A percentile compares a stretch with the other conserved stretches of the same genome.
Conservation (phyloP, 1,140 invertebrate genomes). For the Ridgeia piscesae region DNA sequence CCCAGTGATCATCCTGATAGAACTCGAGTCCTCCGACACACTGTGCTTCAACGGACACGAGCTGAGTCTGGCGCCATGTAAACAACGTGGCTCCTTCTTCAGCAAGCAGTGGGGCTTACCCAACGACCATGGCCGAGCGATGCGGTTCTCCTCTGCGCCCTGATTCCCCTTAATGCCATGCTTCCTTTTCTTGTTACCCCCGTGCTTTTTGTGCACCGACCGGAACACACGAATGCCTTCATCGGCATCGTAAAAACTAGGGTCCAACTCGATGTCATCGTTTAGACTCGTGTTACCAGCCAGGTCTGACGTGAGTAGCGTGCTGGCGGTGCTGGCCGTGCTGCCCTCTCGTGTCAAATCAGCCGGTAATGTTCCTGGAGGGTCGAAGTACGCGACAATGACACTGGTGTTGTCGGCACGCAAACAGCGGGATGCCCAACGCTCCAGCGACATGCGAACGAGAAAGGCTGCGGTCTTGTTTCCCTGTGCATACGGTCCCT, state of each 20-base stretch:
- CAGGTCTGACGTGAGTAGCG: neutral
- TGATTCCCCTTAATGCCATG: neutral
- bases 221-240: neutral
- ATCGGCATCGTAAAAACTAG: neutral
- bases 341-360: conserved; percentile 6
- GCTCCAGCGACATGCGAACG: conserved; percentile 81
- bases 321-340: neutral
- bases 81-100: neutral
- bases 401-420: conserved; percentile 94
- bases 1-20: neutral
- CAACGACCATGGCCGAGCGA: neutral
- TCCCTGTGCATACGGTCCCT: neutral
- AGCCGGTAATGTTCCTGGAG: conserved; percentile 65
- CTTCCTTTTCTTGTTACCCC: neutral
- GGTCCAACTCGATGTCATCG: neutral
- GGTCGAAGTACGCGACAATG: conserved; percentile 89
- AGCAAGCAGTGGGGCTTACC: neutral
- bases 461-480: neutral
- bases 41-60: neutral
- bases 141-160: neutral
- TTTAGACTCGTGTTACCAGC: neutral
- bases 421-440: conserved; percentile 71
- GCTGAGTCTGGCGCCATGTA: neutral
- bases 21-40: neutral
- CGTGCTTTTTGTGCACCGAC: neutral